Evolutionary conservation across 2,113 vertebrate genomes (phyloP).

Genomic region (Lates calcarifer): DNA sequence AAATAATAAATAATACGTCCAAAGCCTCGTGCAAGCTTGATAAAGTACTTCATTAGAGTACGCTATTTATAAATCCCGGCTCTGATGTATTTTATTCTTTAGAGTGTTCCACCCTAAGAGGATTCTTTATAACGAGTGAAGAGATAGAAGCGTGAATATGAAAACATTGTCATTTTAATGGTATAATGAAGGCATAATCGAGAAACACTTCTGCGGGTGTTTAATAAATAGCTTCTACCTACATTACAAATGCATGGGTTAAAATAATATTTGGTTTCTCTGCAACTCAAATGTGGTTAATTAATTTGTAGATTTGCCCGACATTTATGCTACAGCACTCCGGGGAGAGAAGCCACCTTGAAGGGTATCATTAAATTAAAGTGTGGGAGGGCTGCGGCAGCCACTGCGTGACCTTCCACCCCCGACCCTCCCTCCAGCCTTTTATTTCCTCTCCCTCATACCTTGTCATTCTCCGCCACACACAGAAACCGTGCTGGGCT

Average conservation of each 20-base stretch:
- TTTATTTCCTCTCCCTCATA: slow-evolving; percentile 51
- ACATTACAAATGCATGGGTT: slow-evolving; percentile 37
- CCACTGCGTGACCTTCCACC: slow-evolving; percentile 67
- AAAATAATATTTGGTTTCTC: slow-evolving; percentile 39
- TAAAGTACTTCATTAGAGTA: slow-evolving; percentile 71
- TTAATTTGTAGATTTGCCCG: slow-evolving; percentile 41
- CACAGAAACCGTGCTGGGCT: slow-evolving; percentile 45
- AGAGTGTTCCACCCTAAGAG: slow-evolving; percentile 37
- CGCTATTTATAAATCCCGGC: slow-evolving; percentile 72
- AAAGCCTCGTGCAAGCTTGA: slow-evolving; percentile 56
- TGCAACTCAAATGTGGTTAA: slow-evolving; percentile 28
- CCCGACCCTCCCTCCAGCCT: slow-evolving; percentile 38
- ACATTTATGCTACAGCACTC: slow-evolving; percentile 36
- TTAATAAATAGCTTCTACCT: slow-evolving; percentile 9
- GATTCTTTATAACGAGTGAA: slow-evolving; percentile 65
- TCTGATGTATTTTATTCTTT: slow-evolving; percentile 58
- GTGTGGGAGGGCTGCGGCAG: slow-evolving; percentile 44
- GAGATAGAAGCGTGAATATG: slow-evolving; percentile 23
- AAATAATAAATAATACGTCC: slow-evolving; percentile 76
- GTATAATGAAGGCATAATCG: slow-evolving; percentile 40
- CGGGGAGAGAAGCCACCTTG: slow-evolving; percentile 41
- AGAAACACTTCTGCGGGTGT: slow-evolving; percentile 15
- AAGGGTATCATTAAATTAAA: slow-evolving; percentile 67
- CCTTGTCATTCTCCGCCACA: slow-evolving; percentile 52
- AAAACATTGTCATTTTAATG: slow-evolving; percentile 51